Evolutionary conservation across 2,113 vertebrate species (phyloP), one percentile per base, ranked within the genome.

Genomic region (Pteruthius melanotis): DNA sequence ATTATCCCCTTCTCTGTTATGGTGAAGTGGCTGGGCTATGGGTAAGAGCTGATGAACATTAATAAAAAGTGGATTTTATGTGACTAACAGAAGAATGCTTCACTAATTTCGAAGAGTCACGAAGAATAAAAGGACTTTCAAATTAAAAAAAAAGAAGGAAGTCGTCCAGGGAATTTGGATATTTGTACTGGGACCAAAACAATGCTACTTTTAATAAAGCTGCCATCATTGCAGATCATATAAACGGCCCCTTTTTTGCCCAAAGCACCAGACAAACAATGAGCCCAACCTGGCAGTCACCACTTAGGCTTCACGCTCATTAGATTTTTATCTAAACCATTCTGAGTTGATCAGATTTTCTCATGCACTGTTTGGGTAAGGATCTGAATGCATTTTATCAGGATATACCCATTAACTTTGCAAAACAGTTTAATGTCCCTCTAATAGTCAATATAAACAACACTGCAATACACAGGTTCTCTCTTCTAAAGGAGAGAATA

Each of bases 1-100:
- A 95, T 96, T 96, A 96, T 96, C 83, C 69, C 80, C 40, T 87
- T 59, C 88, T 81, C 78, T 86, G 82, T 54, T 86, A 88, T 10
- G 4, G 4, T 93, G 81, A 88, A 84, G 71, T 59, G 80, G 35
- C 90, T 89, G 56, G 27, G 80, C 71, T 89, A 52, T 53, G 50
- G 56, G 35, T 78, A 92, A 78, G 40, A 84, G 64, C 13, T 84
- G 53, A 89, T 84, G 72, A 61, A 68, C 6, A 15, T 83, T 77
- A 37, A 59, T 69, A 93, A 92, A 63, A 79, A 60, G 28, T 8
- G 30, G 63, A 81, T 89, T 94, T 94, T 72, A 84, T 69, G 60
- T 61, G 64, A 92, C 63, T 91, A 93, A 72, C 22, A 64, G 64
- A 83, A 89, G 71, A 94, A 95, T 28, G 40, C 56, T 53, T 83